Evolutionary conservation across 2,113 vertebrate genomes (phyloP), one percentile per base, ranked within the genome.

Genomic region (Crypturellus undulatus): DNA sequence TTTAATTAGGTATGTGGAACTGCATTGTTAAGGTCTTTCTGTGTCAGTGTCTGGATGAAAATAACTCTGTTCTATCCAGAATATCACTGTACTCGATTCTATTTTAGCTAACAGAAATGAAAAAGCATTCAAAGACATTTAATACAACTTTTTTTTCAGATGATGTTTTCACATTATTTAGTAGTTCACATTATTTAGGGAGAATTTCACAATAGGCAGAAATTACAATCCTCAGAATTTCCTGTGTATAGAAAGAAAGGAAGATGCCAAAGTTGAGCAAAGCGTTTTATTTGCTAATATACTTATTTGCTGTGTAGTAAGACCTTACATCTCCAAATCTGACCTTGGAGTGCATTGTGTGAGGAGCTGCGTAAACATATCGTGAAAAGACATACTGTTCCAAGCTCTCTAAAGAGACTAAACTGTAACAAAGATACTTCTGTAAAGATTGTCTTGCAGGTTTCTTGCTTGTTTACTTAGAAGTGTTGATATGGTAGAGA

Each of bases 1-100:
- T 93, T 86, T 84, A 95, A 92, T 95, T 92, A 75, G 75, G 72
- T 91, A 83, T 86, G 89, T 90, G 89, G 63, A 70, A 30, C 59
- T 64, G 65, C 32, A 85, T 65, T 90, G 85, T 93, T 92, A 67
- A 87, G 77, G 70, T 87, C 64, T 49, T 82, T 94, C 12, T 1
- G 59, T 94, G 83, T 73, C 68, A 47, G 40, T 64, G 91, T 67
- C 77, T 90, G 47, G 79, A 70, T 43, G 63, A 75, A 94, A 96
- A 82, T 51, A 71, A 26, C 16, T 56, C 51, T 69, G 21, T 71
- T 79, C 68, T 63, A 38, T 63, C 38, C 62, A 68, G 59, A 70
- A 30, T 43, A 45, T 51, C 20, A 26, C 32, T 58, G 49, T 8
- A 9, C 58, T 79, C 58, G 17, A 60, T 73, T 80, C 67, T 56